phyloP scores from a whole-genome alignment of 1,140 invertebrate genomes.

The Drusus annulatus region DNA sequence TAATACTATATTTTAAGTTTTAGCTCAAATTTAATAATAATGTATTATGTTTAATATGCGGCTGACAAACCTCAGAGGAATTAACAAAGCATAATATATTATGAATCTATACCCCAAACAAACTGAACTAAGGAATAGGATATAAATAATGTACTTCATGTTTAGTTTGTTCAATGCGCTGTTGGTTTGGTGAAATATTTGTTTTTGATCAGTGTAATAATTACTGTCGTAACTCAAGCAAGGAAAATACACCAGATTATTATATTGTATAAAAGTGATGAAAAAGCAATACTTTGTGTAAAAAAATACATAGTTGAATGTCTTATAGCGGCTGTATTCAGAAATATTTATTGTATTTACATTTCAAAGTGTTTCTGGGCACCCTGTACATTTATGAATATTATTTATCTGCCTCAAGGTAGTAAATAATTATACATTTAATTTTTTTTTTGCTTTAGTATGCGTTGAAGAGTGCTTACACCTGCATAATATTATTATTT shows the following conservation, averaged over 20 bases:
- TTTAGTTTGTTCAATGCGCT: too few species aligned
- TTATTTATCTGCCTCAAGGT: neutral
- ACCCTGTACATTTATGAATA: neutral
- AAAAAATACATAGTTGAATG: neutral
- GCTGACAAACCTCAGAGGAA: too few species aligned
- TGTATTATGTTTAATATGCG: too few species aligned
- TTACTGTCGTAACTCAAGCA: neutral
- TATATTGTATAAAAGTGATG: conserved; percentile 37
- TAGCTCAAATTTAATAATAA: too few species aligned
- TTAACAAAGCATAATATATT: too few species aligned
- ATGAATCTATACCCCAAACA: too few species aligned
- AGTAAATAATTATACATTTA: too few species aligned
- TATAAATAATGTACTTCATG: too few species aligned
- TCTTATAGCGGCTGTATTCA: neutral
- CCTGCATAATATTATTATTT: neutral
- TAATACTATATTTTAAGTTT: too few species aligned
- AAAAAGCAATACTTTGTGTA: conserved; percentile 44
- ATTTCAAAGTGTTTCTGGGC: neutral
- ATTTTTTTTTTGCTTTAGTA: neutral
- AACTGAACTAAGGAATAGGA: too few species aligned
- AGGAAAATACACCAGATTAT: conserved; percentile 8
- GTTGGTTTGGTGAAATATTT: too few species aligned
- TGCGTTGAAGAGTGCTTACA: neutral
- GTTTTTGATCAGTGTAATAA: too few species aligned
- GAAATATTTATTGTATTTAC: neutral